Conservation (phyloP, 2,888 invertebrate species). For the Sarcophaga rosellei region DNA sequence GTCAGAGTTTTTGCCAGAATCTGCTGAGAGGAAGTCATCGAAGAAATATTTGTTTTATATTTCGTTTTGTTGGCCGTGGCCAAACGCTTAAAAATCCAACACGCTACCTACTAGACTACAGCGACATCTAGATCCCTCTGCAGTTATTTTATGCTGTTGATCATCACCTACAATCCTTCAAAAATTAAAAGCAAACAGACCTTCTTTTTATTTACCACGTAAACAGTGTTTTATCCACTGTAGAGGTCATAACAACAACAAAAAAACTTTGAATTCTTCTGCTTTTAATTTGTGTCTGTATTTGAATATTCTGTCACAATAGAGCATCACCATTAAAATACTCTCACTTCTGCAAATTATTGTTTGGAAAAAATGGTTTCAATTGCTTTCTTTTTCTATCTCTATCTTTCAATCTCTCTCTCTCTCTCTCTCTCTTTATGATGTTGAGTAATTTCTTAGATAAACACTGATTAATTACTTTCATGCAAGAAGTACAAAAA, state of each 20-base stretch:
- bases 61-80: no score
- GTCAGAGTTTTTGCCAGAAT: no score
- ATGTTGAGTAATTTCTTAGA: constrained; percentile 65
- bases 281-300: constrained; percentile 58
- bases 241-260: not conserved
- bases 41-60: no score
- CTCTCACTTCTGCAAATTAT: constrained; percentile 31
- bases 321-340: constrained; percentile 13
- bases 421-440: constrained; percentile 28
- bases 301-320: constrained; percentile 34
- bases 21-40: no score
- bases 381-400: not conserved
- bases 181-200: no score
- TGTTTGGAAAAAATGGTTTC: constrained; percentile 38
- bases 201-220: no score
- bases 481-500: constrained; percentile 34
- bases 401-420: not conserved
- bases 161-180: no score
- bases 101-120: no score
- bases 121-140: no score
- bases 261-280: not conserved
- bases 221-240: no score
- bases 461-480: constrained; percentile 67
- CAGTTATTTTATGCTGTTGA: no score
- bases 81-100: no score